A percentile compares a stretch with the other conserved stretches of the same genome.
Evolutionary conservation across 1,140 invertebrate genomes (phyloP).

Genomic region (Melitaea cinxia): DNA sequence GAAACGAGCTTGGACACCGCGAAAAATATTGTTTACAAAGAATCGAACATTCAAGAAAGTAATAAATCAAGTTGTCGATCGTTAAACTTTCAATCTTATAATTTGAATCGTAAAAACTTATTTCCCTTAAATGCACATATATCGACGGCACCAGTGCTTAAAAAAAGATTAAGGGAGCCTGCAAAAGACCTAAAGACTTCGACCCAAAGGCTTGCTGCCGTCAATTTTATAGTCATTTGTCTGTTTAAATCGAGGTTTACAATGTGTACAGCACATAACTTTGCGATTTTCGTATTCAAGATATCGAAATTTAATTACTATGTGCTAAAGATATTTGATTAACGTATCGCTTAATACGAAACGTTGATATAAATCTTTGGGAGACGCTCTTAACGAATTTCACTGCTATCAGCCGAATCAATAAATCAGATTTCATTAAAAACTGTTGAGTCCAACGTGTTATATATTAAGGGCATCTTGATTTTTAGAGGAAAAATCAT

Average conservation of each 20-base stretch:
- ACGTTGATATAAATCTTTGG: conserved; percentile 63
- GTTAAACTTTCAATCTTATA: conserved; percentile 41
- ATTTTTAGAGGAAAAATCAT: conserved; percentile 5
- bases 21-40: conserved; percentile 50
- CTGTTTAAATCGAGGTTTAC: conserved; percentile 34
- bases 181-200: conserved; percentile 17
- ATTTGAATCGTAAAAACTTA: conserved; percentile 47
- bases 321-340: conserved; percentile 59
- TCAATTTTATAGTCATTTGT: conserved; percentile 43
- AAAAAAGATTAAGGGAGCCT: conserved; percentile 14
- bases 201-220: conserved; percentile 25
- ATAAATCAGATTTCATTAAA: conserved; percentile 44
- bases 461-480: not conserved
- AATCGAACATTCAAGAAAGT: conserved; percentile 33
- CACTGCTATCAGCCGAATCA: conserved; percentile 25
- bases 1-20: conserved; percentile 17
- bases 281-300: conserved; percentile 28
- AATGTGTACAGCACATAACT: conserved; percentile 4
- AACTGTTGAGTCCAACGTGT: conserved; percentile 9
- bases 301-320: conserved; percentile 63
- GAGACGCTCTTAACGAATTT: conserved; percentile 30
- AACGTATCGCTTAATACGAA: conserved; percentile 63
- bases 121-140: conserved; percentile 33
- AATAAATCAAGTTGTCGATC: conserved; percentile 37
- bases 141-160: not conserved